phyloP scores from a whole-genome alignment of 2,888 invertebrate species.

The Eugnorisma glareosa region DNA sequence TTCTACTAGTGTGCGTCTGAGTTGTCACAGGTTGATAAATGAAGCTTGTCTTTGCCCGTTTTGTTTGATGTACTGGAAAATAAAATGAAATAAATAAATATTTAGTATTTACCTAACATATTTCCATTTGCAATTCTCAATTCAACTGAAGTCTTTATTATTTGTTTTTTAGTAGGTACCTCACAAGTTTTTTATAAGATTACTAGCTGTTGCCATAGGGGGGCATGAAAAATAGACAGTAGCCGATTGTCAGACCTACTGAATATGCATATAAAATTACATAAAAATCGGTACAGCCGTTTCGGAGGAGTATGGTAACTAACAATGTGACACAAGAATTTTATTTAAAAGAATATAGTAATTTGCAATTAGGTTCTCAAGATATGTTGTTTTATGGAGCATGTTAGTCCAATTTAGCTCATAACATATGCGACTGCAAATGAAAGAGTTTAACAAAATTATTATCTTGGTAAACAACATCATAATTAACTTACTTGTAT shows the following conservation, averaged over 20 bases:
- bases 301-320: no score
- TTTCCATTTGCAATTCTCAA: no score
- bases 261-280: no score
- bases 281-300: no score
- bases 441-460: not conserved
- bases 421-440: not conserved
- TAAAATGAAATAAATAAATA: constrained; percentile 31
- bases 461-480: not conserved
- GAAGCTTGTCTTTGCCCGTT: constrained; percentile 86
- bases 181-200: no score
- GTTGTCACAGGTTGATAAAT: constrained; percentile 85
- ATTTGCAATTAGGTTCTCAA: not conserved
- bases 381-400: not conserved
- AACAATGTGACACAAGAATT: no score
- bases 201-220: no score
- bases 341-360: no score
- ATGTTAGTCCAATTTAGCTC: not conserved
- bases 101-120: not conserved
- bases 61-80: constrained; percentile 86
- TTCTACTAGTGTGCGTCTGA: constrained; percentile 89
- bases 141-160: no score
- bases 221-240: no score
- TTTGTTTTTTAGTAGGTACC: no score
- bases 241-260: no score
- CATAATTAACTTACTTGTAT: constrained; percentile 81